A percentile compares a stretch with the other conserved stretches of the same genome.
Conservation (phyloP, 2,888 invertebrate genomes). For the Sclerodermus sp. region DNA sequence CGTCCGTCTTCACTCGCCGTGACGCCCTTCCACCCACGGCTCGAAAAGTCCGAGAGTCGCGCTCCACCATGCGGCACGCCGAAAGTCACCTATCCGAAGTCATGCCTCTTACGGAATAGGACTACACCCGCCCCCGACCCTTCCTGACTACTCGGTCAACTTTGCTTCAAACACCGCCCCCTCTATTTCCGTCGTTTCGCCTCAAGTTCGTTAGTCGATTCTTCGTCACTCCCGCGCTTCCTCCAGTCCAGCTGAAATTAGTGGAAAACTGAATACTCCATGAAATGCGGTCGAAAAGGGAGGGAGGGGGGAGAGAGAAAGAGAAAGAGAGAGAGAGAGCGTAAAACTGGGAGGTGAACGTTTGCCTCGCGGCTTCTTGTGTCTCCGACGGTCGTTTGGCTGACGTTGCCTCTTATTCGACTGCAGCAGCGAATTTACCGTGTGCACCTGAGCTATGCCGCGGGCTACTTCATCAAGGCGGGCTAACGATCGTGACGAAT, state of each 20-base stretch:
- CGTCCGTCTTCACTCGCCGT: conserved; percentile 59
- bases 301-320: conserved; percentile 7
- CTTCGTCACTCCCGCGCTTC: too few relatives aligned
- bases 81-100: conserved; percentile 9
- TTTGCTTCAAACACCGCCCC: too few relatives aligned
- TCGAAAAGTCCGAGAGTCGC: conserved; percentile 35
- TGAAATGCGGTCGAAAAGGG: not conserved
- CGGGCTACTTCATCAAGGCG: not conserved
- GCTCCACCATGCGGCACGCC: conserved; percentile 25
- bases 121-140: not conserved
- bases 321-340: conserved; percentile 1
- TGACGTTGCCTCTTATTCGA: conserved; percentile 1
- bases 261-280: too few relatives aligned
- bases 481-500: conserved; percentile 17
- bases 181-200: too few relatives aligned
- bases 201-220: too few relatives aligned
- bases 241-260: too few relatives aligned
- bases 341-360: not conserved
- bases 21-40: conserved; percentile 52
- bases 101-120: conserved; percentile 10
- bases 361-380: not conserved
- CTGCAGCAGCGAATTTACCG: not conserved
- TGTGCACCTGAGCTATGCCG: not conserved
- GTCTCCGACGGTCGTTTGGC: not conserved
- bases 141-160: too few relatives aligned